Evolutionary conservation across 2,888 invertebrate species (phyloP).

Genomic region (Calameuta pallipes): DNA sequence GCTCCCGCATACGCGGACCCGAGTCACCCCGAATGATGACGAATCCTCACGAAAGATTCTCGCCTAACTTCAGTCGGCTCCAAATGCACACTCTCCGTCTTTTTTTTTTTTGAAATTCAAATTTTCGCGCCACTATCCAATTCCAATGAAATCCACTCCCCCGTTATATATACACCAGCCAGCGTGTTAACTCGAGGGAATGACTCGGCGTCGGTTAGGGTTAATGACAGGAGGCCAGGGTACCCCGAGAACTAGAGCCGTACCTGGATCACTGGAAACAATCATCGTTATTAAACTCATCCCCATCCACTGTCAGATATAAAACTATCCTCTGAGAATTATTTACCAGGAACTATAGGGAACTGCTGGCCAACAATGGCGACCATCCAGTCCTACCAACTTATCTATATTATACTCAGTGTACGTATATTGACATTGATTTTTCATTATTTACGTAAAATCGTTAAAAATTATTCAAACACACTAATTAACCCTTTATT

Average conservation of each 20-base stretch:
- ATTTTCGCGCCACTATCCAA: not conserved
- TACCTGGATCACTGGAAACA: conserved; percentile 50
- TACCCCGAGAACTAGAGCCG: not conserved
- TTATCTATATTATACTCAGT: not conserved
- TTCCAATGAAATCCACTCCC: not conserved
- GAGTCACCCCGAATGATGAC: not conserved
- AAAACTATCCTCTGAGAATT: conserved; percentile 44
- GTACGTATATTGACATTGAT: no score
- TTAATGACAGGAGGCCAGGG: not conserved
- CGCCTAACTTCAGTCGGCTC: not conserved
- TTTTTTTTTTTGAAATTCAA: not conserved
- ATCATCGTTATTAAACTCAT: conserved; percentile 56
- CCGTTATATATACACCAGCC: not conserved
- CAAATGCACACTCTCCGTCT: no score
- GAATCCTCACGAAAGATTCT: not conserved
- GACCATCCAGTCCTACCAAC: not conserved
- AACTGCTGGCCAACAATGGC: not conserved
- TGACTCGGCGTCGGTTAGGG: conserved; percentile 30
- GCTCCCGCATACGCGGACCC: not conserved
- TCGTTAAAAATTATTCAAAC: no score
- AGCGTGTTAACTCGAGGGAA: conserved; percentile 21
- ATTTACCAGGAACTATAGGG: conserved; percentile 43
- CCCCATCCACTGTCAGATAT: conserved; percentile 43
- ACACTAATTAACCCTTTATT: not conserved
- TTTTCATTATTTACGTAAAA: not conserved